phyloP scores from a whole-genome alignment of 2,113 vertebrate genomes.

The Pungitius pungitius region DNA sequence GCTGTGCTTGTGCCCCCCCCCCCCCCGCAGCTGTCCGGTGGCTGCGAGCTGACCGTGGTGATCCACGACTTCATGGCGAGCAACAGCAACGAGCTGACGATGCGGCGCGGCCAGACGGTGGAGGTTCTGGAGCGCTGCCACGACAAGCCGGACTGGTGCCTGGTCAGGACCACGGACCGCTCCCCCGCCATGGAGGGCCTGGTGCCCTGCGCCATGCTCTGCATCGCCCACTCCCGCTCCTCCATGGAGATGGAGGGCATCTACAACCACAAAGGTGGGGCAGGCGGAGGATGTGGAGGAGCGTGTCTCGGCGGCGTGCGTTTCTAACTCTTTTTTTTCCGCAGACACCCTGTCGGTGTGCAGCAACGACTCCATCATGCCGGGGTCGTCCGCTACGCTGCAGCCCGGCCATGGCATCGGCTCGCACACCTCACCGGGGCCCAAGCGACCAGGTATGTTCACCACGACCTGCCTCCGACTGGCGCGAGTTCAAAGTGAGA shows the following conservation, averaged over 20 bases:
- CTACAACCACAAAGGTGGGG: conserved; percentile 97
- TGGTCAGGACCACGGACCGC: conserved; percentile 95
- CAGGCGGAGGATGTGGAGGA: not conserved
- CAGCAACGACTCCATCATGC: conserved; percentile 95
- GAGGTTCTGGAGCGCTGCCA: conserved; percentile 96
- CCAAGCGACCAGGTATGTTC: conserved; percentile 89
- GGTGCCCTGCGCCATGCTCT: conserved; percentile 95
- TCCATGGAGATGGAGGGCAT: conserved; percentile 99
- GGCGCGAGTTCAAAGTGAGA: not conserved
- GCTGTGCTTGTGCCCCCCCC: not conserved
- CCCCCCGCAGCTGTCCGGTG: conserved; percentile 89
- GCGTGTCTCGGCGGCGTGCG: not conserved
- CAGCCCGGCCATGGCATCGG: conserved; percentile 91
- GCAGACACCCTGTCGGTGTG: conserved; percentile 95
- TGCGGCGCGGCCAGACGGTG: conserved; percentile 95
- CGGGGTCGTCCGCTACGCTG: conserved; percentile 90
- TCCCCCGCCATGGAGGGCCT: conserved; percentile 93
- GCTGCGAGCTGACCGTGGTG: conserved; percentile 97
- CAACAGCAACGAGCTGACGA: conserved; percentile 95
- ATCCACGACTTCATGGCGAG: conserved; percentile 97
- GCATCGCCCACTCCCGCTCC: conserved; percentile 96
- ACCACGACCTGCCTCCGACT: not conserved
- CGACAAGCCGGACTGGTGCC: conserved; percentile 96
- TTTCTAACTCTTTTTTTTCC: conserved; percentile 2
- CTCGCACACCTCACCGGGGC: conserved; percentile 93